Evolutionary conservation across 37 sponge, comb jelly and placozoan species (phyloP), one percentile per base, ranked within the genome.

Genomic region (Petrosia ficiformis): DNA sequence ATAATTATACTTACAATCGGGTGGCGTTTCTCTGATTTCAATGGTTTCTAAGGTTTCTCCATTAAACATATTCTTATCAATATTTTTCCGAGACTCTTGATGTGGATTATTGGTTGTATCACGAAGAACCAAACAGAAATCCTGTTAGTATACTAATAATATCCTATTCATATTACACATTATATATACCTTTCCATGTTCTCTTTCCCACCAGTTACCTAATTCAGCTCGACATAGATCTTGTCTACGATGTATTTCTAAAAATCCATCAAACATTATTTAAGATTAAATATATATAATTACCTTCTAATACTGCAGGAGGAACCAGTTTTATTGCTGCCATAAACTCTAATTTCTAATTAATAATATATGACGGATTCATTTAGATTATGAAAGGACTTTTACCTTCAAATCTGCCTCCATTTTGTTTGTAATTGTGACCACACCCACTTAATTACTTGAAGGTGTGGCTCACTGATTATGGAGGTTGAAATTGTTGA

Each of bases 161-260:
- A n/a, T n/a, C n/a, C n/a, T n/a, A n/a, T n/a, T n/a, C n/a, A n/a
- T n/a, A n/a, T n/a, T n/a, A n/a, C n/a, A n/a, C n/a, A n/a, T n/a
- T n/a, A n/a, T n/a, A n/a, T n/a, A 48, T 48, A 61, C 63, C 63
- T 61, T 11, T 26, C 63, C n/a, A 63, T 86, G 86, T 5, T 73
- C 80, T 41, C 86, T 25, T 68, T 86, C 86, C 86, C 86, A 86
- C 86, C 86, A 86, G 75, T 86, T 86, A 30, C 86, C 86, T 59
- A 79, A 75, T 70, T 86, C 86, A 5, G 80, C 71, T 40, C 60
- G 67, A 41, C 80, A 86, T 44, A 79, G 41, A 68, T 75, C 30
- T 52, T 86, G 86, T 29, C 86, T 28, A 5, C 86, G 65, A 3
- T 79, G 86, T 36, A 86, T 86, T 69, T 86, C 86, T 78, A 35